Percentiles rank a stretch among this genome's conserved stretches.
Evolutionary conservation across 2,888 invertebrate genomes (phyloP).

Genomic region (Eupithecia vulgata): DNA sequence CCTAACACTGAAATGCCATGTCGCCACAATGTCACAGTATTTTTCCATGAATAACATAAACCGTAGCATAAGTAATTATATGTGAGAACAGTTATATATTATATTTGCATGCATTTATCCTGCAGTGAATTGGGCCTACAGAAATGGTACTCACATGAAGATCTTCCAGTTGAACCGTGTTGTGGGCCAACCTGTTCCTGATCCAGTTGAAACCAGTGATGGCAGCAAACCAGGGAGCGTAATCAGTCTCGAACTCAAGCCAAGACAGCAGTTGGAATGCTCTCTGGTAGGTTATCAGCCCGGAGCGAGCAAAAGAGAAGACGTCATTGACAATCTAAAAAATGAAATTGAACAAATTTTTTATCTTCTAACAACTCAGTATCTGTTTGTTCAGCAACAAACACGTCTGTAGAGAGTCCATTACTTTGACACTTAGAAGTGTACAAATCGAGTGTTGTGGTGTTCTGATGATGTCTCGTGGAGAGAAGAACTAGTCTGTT

Average conservation of each 20-base stretch:
- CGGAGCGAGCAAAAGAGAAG: slow-evolving; percentile 89
- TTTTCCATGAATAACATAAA: not conserved
- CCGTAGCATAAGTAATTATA: not conserved
- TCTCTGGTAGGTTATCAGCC: slow-evolving; percentile 83
- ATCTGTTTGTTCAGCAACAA: too few species aligned
- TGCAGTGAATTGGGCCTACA: not conserved
- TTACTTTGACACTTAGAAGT: too few species aligned
- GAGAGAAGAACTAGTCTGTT: too few species aligned
- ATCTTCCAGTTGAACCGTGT: slow-evolving; percentile 47
- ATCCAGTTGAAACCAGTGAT: slow-evolving; percentile 82
- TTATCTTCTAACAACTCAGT: not conserved
- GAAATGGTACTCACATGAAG: slow-evolving; percentile 57
- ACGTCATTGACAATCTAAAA: slow-evolving; percentile 89
- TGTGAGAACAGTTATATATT: not conserved
- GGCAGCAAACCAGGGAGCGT: slow-evolving; percentile 92
- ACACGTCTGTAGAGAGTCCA: too few species aligned
- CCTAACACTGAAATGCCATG: not conserved
- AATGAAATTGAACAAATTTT: not conserved
- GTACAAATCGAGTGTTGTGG: too few species aligned
- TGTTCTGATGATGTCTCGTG: too few species aligned
- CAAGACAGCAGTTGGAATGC: slow-evolving; percentile 88
- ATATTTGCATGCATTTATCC: not conserved
- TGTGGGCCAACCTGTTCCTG: slow-evolving; percentile 65
- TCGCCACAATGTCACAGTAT: not conserved
- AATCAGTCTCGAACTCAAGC: slow-evolving; percentile 86